Base-by-base conservation (phyloP, 2,888 invertebrate species). In the Tigriopus californicus region DNA sequence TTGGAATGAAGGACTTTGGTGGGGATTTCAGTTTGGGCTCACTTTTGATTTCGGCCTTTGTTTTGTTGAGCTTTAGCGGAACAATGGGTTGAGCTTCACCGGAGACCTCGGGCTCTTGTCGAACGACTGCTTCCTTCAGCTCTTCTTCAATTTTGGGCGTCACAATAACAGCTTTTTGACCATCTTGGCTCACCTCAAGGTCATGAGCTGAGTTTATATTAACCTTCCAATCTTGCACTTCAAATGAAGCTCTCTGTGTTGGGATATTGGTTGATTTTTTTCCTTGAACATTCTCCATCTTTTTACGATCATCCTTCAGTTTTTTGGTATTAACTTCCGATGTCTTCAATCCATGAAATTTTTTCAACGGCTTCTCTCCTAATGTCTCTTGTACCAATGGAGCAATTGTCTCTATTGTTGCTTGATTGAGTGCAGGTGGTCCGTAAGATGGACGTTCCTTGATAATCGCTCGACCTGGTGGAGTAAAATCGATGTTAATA, bases 191-290 rank as follows among this genome's bases (percentile, higher is more conserved):
- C 6, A 46, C 46, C 25, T 56, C 56, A 20, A 56, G 22, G n/a
- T 56, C 42, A 33, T 56, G 56, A 15, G 13, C 25, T 15, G 59
- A 59, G 20, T 25, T 53, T 5, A 59, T 59, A 8, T 51, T 59
- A 15, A 59, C 51, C 42, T 59, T 59, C 42, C 48, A 59, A 42
- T 59, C 44, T 12, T 59, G 52, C 12, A 40, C 59, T 12, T 59
- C 59, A 20, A 52, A 22, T 11, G 33, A 52, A 52, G 24, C 15
- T 24, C 33, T 33, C 33, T 33, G 33, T 33, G 33, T 33, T 3
- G 33, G 33, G 8, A 33, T 8, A 8, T 33, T 33, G 3, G 33
- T 8, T 5, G 33, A 33, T 33, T 33, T 33, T 46, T 18, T 18
- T 3, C 8, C 8, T 5, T 5, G 46, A 46, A 3, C 3, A 46